A percentile compares a stretch with the other conserved stretches of the same genome.
Conservation (phyloP, 64 coral and sea anemone species). For the Platygyra sinensis region DNA sequence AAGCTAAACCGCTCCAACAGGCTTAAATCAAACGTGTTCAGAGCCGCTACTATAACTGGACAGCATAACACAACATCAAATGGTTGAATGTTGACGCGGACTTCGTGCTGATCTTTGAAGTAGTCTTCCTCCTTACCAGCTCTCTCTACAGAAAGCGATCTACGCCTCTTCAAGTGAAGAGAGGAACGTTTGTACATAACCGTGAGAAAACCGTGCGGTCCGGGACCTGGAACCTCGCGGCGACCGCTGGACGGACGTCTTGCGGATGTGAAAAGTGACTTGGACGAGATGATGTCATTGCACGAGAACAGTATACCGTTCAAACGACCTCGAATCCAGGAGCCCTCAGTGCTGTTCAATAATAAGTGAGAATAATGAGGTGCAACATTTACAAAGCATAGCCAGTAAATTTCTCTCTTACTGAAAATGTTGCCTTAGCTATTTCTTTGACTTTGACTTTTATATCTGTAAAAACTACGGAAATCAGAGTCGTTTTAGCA, state of each 20-base stretch:
- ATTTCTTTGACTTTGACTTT: too few species aligned
- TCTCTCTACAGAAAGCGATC: constrained; percentile 43
- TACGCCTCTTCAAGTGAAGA: constrained; percentile 76
- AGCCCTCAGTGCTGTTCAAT: constrained; percentile 40
- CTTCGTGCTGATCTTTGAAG: constrained; percentile 84
- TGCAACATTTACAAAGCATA: too few species aligned
- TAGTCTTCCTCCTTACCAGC: constrained; percentile 69
- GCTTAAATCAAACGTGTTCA: constrained; percentile 66
- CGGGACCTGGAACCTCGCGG: background rate
- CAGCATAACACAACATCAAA: constrained; percentile 92
- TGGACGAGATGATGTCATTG: constrained; percentile 76
- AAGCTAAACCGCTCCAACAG: constrained; percentile 48
- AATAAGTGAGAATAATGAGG: background rate
- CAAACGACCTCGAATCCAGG: constrained; percentile 75
- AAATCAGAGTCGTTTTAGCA: too few species aligned
- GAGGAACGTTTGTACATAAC: constrained; percentile 75
- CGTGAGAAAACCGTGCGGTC: constrained; percentile 84
- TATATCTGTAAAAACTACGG: too few species aligned
- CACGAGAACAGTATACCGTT: constrained; percentile 85
- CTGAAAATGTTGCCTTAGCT: too few species aligned
- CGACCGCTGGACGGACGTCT: constrained; percentile 48
- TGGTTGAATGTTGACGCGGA: constrained; percentile 80
- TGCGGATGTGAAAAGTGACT: constrained; percentile 70
- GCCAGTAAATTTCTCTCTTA: too few species aligned
- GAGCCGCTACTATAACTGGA: constrained; percentile 58